Base-by-base conservation (phyloP, 2,888 invertebrate genomes). In the Ischnus inquisitorius region DNA sequence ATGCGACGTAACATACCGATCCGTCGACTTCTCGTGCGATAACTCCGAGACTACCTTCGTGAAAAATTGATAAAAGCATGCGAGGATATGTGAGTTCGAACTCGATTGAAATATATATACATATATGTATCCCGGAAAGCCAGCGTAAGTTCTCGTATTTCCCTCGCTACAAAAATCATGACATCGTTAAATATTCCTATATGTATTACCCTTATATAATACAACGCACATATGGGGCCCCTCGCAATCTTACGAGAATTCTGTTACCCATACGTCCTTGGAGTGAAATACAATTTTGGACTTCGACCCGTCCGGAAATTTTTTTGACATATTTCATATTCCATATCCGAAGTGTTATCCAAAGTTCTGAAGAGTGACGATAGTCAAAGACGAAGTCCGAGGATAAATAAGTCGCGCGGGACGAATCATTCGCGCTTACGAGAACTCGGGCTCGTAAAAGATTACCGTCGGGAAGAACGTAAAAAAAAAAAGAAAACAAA, bases 31-130 rank as follows among this genome's bases (percentile, higher is more conserved):
- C 16, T 62, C 51, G 22, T 54, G 1, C 22, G 8, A 68, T 39
- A 48, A 48, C 16, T n/a, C 14, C n/a, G 62, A 14, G 62, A 48
- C 39, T 6, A 6, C 22, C 5, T 57, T 22, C 68, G 14, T 74
- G 62, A 62, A 74, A 74, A 82, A 74, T 74, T 78, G 48, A 82
- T 72, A 68, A 64, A 74, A 54, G 16, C 43, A 74, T 74, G 22
- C 51, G 72, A 60, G 62, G 22, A 68, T 68, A 54, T 41, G 72
- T 68, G 48, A 22, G 16, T 22, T 14, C 19, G 39, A 76, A 82
- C 60, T 79, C 54, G 65, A 79, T 79, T 72, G 72, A 79, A 71
- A 79, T 79, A 43, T 65, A 54, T 54, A 79, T 79, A 43, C 54
- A 54, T 54, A 54, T 54, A 34, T 34, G 34, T 34, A 54, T 54